Evolutionary conservation across 2,797 vertebrate species (phyloP).

Genomic region (Sebastes kiyomatsui): DNA sequence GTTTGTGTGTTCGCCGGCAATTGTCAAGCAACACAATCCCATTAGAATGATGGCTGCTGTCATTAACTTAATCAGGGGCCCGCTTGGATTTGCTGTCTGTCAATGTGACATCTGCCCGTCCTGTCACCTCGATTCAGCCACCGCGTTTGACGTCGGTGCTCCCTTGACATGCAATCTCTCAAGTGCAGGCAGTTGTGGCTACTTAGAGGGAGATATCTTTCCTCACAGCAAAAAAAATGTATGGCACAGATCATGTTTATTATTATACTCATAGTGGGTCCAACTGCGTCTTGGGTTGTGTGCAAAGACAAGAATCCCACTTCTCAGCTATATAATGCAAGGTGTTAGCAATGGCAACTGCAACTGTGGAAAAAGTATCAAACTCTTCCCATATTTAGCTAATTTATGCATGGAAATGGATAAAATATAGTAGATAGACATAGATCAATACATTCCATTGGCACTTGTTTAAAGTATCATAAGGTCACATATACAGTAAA

Average conservation of each 20-base stretch:
- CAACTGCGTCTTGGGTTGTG: not conserved
- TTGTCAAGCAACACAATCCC: slow-evolving; percentile 38
- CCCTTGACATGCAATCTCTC: slow-evolving; percentile 40
- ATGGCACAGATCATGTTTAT: not conserved
- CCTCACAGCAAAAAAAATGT: not conserved
- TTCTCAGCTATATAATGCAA: no score
- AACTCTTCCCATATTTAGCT: no score
- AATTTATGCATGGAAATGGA: no score
- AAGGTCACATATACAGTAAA: no score
- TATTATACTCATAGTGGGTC: not conserved
- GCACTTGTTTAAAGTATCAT: no score
- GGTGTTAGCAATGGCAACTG: no score
- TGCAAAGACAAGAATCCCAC: not conserved
- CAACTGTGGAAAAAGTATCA: no score
- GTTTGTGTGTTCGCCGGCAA: not conserved
- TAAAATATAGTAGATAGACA: no score
- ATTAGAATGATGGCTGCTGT: slow-evolving; percentile 63
- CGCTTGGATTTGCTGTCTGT: slow-evolving; percentile 45
- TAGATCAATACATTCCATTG: no score
- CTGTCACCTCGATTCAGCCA: slow-evolving; percentile 40
- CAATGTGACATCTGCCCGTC: slow-evolving; percentile 46
- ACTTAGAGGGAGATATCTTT: slow-evolving; percentile 4
- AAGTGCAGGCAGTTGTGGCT: slow-evolving; percentile 24
- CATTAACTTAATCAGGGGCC: slow-evolving; percentile 66
- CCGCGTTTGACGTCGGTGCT: not conserved